Conservation (phyloP, 2,888 invertebrate species). For the Agrilus mali region DNA sequence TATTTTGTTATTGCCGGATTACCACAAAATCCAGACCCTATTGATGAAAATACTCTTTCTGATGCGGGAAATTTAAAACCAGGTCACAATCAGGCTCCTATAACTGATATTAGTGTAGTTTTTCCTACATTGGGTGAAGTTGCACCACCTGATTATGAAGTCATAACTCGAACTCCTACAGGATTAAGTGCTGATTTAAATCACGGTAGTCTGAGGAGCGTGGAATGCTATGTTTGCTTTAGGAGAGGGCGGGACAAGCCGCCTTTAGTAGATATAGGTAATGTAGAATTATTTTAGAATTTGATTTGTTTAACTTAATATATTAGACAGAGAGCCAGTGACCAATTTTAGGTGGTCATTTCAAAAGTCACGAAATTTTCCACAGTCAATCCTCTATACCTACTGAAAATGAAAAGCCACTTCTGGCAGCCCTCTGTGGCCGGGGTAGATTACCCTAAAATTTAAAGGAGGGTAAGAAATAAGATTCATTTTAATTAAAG, state of each 20-base stretch:
- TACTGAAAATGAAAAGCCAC: no score
- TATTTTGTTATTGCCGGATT: slow-evolving; percentile 97
- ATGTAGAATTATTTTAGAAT: slow-evolving; percentile 1
- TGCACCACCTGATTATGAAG: slow-evolving; percentile 65
- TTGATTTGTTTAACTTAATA: background rate
- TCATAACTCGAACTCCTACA: slow-evolving; percentile 65
- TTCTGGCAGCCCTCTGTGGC: no score
- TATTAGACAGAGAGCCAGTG: no score
- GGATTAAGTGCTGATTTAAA: slow-evolving; percentile 90
- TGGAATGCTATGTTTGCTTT: slow-evolving; percentile 87
- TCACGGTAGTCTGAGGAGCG: slow-evolving; percentile 89
- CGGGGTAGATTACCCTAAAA: no score
- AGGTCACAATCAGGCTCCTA: slow-evolving; percentile 77
- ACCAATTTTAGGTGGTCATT: no score
- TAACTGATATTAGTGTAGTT: slow-evolving; percentile 88
- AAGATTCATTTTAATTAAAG: no score
- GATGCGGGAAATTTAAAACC: slow-evolving; percentile 73
- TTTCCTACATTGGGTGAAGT: slow-evolving; percentile 82
- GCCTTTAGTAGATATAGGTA: slow-evolving; percentile 95
- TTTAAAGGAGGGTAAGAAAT: no score
- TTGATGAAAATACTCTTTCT: slow-evolving; percentile 59
- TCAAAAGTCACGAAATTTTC: no score
- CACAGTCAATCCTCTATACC: no score
- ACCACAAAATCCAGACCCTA: slow-evolving; percentile 64
- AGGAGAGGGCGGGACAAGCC: slow-evolving; percentile 87